Evolutionary conservation across 2,797 vertebrate genomes (phyloP), one percentile per base, ranked within the genome.

Genomic region (Onychomys torridus): DNA sequence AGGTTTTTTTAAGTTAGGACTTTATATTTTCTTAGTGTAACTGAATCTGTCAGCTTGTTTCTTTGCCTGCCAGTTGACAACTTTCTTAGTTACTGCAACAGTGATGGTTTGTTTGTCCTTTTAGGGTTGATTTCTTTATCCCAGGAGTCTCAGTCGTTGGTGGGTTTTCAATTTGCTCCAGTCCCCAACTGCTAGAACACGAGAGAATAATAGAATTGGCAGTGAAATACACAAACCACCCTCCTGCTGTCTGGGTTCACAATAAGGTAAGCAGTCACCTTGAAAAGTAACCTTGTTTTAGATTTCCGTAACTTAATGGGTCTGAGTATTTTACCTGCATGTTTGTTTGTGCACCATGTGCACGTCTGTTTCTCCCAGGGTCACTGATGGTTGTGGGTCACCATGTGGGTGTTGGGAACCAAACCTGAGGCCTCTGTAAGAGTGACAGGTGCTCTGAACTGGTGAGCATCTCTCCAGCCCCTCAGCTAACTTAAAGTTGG

Each of bases 101-200:
- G 10, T 93, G 59, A 87, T 92, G 13, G 21, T 85, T 94, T 95
- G 43, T 96, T 96, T 97, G 46, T 75, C 89, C 0, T 95, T 98
- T 98, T 98, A 99, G 99, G 99, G 99, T 99, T 88, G 99, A 99
- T 97, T 99, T 99, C 98, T 99, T 99, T 98, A 99, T 99, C 97
- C 99, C 99, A 6, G 99, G 99, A 29, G 93, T 99, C 77, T 98
- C 99, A 93, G 99, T 98, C 91, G 99, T 99, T 96, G 99, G 99
- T 52, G 99, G 99, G 7, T 99, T 99, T 98, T 99, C 99, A 83
- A 99, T 99, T 98, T 99, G 99, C 98, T 99, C 99, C 94, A 99
- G 99, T 95, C 99, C 99, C 0, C 99, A 99, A 61, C 98, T 99
- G 85, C 97, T 99, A 91, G 98, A 99, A 98, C 98, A 98, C 96